Evolutionary conservation across 2,113 vertebrate genomes (phyloP).

Genomic region (Myxocyprinus asiaticus): DNA sequence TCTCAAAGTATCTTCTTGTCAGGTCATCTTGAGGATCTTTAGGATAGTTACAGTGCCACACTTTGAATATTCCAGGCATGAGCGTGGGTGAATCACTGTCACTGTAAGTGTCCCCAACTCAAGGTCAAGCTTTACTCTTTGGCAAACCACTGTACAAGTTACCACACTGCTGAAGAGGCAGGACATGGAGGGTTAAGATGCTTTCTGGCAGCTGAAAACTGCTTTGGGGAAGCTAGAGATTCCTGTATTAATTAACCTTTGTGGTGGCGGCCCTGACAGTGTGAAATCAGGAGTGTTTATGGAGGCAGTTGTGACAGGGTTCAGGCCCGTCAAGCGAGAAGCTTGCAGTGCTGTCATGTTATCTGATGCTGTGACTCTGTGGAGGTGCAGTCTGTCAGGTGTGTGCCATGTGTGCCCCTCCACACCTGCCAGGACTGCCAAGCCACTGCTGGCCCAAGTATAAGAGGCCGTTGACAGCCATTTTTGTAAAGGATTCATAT

Average conservation of each 20-base stretch:
- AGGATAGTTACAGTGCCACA: not conserved
- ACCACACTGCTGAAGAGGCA: slow-evolving; percentile 65
- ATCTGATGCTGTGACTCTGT: slow-evolving; percentile 65
- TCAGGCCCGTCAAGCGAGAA: slow-evolving; percentile 66
- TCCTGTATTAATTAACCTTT: slow-evolving; percentile 82
- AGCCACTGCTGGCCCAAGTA: slow-evolving; percentile 23
- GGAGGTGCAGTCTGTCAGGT: slow-evolving; percentile 69
- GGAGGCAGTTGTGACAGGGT: slow-evolving; percentile 74
- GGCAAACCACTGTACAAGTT: slow-evolving; percentile 63
- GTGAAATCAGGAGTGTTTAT: slow-evolving; percentile 70
- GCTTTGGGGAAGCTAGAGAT: slow-evolving; percentile 65
- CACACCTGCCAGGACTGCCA: slow-evolving; percentile 45
- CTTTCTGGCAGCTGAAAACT: slow-evolving; percentile 58
- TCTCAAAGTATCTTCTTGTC: not conserved
- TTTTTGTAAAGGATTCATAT: too few species aligned
- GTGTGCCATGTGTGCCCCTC: slow-evolving; percentile 59
- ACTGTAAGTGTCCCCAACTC: slow-evolving; percentile 56
- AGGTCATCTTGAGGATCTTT: slow-evolving; percentile 43
- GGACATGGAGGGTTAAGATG: slow-evolving; percentile 63
- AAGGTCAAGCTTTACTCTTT: slow-evolving; percentile 61
- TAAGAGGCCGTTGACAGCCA: too few species aligned
- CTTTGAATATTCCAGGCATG: slow-evolving; percentile 27
- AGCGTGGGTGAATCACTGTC: slow-evolving; percentile 37
- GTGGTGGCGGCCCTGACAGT: slow-evolving; percentile 68
- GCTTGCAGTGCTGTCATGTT: slow-evolving; percentile 69